phyloP scores from a whole-genome alignment of 2,797 vertebrate genomes.

The Oophaga sylvatica region DNA sequence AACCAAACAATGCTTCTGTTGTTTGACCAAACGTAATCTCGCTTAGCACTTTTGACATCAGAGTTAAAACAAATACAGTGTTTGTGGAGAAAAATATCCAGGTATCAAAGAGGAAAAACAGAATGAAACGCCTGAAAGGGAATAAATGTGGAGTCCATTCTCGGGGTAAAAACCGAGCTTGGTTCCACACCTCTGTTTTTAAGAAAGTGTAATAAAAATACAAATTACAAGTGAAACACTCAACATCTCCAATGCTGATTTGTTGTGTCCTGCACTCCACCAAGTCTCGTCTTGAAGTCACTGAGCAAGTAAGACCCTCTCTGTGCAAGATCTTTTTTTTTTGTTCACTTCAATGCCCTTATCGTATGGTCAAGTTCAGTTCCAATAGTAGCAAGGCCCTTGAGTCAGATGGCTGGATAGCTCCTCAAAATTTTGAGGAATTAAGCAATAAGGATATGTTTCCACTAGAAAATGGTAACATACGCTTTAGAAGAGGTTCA shows the following conservation, averaged over 20 bases:
- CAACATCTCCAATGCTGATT: conserved; percentile 60
- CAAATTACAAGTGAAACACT: conserved; percentile 82
- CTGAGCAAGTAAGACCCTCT: conserved; percentile 33
- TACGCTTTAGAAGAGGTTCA: conserved; percentile 50
- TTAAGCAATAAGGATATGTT: conserved; percentile 54
- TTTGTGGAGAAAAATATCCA: conserved; percentile 79
- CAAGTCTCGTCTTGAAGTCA: conserved; percentile 34
- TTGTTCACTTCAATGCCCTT: conserved; percentile 48
- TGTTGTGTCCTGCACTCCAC: conserved; percentile 46
- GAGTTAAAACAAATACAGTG: conserved; percentile 75
- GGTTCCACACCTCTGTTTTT: conserved; percentile 80
- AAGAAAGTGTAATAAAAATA: conserved; percentile 88
- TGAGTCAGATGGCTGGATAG: conserved; percentile 60
- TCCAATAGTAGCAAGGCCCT: conserved; percentile 51
- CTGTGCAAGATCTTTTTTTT: conserved; percentile 39
- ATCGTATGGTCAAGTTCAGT: conserved; percentile 42
- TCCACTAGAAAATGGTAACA: conserved; percentile 45
- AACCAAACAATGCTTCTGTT: conserved; percentile 67
- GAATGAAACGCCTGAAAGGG: conserved; percentile 82
- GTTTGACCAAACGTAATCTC: conserved; percentile 71
- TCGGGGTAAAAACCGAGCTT: conserved; percentile 79
- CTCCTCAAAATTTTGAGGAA: conserved; percentile 49
- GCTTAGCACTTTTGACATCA: conserved; percentile 68
- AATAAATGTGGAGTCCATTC: conserved; percentile 78
- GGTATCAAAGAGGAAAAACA: conserved; percentile 82